Evolutionary conservation across 2,113 vertebrate genomes (phyloP).

Genomic region (Phycodurus eques): DNA sequence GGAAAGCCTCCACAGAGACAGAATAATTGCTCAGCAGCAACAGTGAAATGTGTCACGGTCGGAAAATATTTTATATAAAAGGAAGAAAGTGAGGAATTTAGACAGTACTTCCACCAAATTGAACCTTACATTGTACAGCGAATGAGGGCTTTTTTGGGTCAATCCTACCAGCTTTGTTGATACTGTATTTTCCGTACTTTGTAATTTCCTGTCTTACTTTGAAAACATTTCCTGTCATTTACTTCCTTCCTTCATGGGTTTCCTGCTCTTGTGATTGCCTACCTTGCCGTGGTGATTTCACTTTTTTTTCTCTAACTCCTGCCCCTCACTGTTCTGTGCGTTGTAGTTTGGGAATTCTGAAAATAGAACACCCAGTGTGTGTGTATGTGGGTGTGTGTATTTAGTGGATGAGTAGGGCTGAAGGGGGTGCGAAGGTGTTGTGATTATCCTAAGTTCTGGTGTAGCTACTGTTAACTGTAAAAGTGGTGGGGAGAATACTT

Average conservation of each 20-base stretch:
- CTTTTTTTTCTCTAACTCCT: background rate
- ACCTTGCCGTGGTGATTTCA: background rate
- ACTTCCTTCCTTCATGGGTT: background rate
- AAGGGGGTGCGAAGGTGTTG: background rate
- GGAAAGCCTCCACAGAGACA: constrained; percentile 45
- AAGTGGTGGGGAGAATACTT: background rate
- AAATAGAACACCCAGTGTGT: too few species aligned
- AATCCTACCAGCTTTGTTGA: background rate
- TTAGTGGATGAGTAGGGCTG: background rate
- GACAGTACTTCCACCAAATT: constrained; percentile 24
- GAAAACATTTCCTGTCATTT: background rate
- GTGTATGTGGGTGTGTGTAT: background rate
- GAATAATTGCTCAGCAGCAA: constrained; percentile 39
- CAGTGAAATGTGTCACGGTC: constrained; percentile 36
- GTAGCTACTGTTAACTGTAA: background rate
- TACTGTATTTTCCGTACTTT: background rate
- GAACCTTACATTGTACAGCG: constrained; percentile 50
- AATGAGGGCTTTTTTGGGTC: background rate
- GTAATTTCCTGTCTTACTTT: constrained; percentile 3
- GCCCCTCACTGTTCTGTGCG: background rate
- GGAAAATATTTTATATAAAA: constrained; percentile 32
- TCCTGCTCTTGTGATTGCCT: background rate
- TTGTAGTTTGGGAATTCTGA: too few species aligned
- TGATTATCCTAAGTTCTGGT: background rate
- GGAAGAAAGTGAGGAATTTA: constrained; percentile 4